Evolutionary conservation across 2,113 vertebrate species (phyloP).

Genomic region (Lepus timidus): DNA sequence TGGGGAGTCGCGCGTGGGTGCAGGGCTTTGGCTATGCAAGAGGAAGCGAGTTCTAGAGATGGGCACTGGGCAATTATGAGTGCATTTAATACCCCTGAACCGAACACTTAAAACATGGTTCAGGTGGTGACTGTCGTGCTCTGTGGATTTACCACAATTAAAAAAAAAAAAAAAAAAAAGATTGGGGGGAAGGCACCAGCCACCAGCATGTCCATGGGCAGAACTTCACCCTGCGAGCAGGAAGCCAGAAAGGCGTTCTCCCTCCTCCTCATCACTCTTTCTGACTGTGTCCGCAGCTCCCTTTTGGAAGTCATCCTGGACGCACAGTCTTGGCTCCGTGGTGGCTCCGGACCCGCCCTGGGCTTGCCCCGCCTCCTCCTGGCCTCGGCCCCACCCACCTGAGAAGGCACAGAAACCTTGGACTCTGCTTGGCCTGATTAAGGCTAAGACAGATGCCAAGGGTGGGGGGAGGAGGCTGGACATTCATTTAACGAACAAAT

Average conservation of each 20-base stretch:
- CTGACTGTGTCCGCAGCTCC: not conserved
- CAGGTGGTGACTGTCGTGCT: not conserved
- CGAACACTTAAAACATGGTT: not conserved
- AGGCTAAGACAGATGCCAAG: slow-evolving; percentile 51
- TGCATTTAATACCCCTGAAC: too few relatives aligned
- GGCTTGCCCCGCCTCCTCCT: not conserved
- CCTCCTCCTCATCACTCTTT: not conserved
- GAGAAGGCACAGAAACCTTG: not conserved
- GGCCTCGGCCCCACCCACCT: too few relatives aligned
- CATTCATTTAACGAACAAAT: slow-evolving; percentile 60
- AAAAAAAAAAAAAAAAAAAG: not conserved
- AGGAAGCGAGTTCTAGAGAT: not conserved
- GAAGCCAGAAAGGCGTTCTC: not conserved
- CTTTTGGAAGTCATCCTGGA: not conserved
- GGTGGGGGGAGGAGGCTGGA: rapidly evolving
- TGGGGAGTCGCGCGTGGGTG: too few relatives aligned
- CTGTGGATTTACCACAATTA: not conserved
- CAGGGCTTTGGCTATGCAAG: not conserved
- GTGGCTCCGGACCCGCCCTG: not conserved
- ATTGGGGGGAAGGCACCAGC: too few relatives aligned
- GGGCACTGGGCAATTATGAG: not conserved
- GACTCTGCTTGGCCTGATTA: not conserved
- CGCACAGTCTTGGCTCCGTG: not conserved
- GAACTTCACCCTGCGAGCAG: rapidly evolving
- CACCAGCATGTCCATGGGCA: too few relatives aligned